phyloP scores from a whole-genome alignment of 1,140 invertebrate genomes.

The Lepidurus arcticus region DNA sequence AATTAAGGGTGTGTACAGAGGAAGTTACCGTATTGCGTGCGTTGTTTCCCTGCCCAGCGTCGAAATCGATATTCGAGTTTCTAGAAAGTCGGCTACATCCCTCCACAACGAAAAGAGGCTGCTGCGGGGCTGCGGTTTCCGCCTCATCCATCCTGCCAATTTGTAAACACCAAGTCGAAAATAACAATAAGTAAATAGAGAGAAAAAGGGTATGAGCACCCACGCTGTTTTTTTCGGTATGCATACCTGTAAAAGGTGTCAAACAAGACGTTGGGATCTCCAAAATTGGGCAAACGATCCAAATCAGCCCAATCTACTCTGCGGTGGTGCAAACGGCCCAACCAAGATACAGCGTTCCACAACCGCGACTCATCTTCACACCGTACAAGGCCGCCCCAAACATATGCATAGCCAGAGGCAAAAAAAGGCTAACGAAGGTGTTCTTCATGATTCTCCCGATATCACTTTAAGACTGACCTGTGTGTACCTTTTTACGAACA shows the following conservation, averaged over 20 bases:
- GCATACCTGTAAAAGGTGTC: conserved; percentile 29
- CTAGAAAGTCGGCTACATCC: background rate
- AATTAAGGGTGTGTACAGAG: background rate
- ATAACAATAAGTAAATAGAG: background rate
- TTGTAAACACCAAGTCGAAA: conserved; percentile 3
- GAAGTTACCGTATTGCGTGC: background rate
- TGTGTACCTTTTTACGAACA: background rate
- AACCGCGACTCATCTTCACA: conserved; percentile 18
- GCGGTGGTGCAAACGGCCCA: conserved; percentile 1
- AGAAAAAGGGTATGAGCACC: background rate
- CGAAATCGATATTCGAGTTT: conserved; percentile 11
- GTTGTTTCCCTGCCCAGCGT: conserved; percentile 2
- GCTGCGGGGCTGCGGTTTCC: background rate
- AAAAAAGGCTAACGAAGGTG: background rate
- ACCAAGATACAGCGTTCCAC: background rate
- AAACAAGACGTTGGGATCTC: conserved; percentile 27
- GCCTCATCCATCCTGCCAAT: conserved; percentile 1
- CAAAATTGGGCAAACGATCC: conserved; percentile 17
- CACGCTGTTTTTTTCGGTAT: background rate
- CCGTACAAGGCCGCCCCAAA: conserved; percentile 1
- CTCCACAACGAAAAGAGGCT: background rate
- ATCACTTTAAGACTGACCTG: background rate
- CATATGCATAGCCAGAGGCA: background rate
- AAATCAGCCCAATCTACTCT: conserved; percentile 1
- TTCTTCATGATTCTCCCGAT: background rate